These are phyloP conservation scores for Leptinotarsa undecemlineata DNA, from an alignment of 1,140 invertebrate species.

Conservation along the genomic window DNA sequence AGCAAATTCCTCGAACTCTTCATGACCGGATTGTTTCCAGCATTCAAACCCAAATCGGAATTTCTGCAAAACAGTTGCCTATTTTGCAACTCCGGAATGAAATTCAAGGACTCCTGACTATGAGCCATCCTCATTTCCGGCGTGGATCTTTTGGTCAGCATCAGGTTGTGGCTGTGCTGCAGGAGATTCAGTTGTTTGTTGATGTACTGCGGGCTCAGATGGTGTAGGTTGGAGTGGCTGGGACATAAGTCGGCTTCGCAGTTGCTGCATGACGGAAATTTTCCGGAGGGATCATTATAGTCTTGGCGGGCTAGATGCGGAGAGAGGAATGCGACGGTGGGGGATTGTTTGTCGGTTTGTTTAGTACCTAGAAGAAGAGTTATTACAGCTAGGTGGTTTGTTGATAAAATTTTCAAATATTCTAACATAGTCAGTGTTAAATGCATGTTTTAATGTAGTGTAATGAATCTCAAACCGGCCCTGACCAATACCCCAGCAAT, in stretches of 20 bases:
- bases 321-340: conserved; percentile 44
- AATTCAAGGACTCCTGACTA: conserved; percentile 11
- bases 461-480: no score
- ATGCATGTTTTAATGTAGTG: no score
- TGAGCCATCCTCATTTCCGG: conserved; percentile 18
- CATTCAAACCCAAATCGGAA: conserved; percentile 9
- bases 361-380: conserved; percentile 20
- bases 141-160: not conserved
- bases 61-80: not conserved
- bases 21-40: conserved; percentile 17
- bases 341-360: conserved; percentile 32
- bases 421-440: no score
- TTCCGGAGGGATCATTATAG: conserved; percentile 20
- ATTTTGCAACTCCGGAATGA: not conserved
- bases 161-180: conserved; percentile 13
- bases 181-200: conserved; percentile 44
- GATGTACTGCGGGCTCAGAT: conserved; percentile 44
- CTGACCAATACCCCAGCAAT: no score
- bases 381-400: not conserved
- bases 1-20: conserved; percentile 37
- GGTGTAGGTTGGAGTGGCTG: conserved; percentile 46
- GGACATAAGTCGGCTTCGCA: conserved; percentile 45
- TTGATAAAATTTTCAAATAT: no score
- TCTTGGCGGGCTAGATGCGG: conserved; percentile 38
- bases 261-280: conserved; percentile 36